phyloP scores from a whole-genome alignment of 2,113 vertebrate genomes.

The Tretioscincus oriximinensis region DNA sequence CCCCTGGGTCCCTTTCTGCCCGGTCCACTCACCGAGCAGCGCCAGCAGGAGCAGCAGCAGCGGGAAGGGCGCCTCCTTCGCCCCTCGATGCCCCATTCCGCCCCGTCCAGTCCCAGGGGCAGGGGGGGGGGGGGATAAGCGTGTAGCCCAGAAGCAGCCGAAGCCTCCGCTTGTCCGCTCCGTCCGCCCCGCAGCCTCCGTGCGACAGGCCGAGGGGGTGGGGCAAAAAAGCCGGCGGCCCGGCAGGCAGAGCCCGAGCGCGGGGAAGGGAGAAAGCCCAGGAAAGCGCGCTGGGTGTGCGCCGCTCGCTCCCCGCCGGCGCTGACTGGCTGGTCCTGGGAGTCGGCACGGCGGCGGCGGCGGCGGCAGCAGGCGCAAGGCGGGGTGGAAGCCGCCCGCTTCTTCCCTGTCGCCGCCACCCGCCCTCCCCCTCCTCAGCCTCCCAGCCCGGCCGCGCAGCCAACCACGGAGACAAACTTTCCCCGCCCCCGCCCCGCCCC shows the following conservation, averaged over 20 bases:
- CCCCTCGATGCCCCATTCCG: slow-evolving; percentile 66
- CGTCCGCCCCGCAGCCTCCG: background rate
- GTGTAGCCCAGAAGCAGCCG: slow-evolving; percentile 24
- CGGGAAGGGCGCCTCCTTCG: slow-evolving; percentile 55
- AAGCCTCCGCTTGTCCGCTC: background rate
- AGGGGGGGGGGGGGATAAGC: slow-evolving; percentile 25
- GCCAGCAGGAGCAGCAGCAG: slow-evolving; percentile 31
- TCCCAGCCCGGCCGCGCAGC: slow-evolving; percentile 63
- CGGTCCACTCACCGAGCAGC: slow-evolving; percentile 60
- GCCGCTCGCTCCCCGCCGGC: slow-evolving; percentile 46
- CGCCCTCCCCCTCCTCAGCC: slow-evolving; percentile 65
- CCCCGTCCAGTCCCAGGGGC: slow-evolving; percentile 15
- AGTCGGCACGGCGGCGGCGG: background rate
- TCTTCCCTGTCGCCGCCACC: background rate
- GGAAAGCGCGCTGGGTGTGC: slow-evolving; percentile 22
- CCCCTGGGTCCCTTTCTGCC: background rate
- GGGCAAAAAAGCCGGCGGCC: background rate
- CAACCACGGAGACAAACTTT: slow-evolving; percentile 75
- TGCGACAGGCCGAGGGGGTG: background rate
- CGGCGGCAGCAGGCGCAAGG: background rate
- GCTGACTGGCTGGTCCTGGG: slow-evolving; percentile 55
- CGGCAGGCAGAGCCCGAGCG: background rate
- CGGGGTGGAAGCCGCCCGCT: slow-evolving; percentile 32
- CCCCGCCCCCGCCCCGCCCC: slow-evolving; percentile 64
- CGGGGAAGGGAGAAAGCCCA: background rate